A percentile compares a stretch with the other conserved stretches of the same genome.
Evolutionary conservation across 2,888 invertebrate genomes (phyloP).

Genomic region (Pemphredon lugubris): DNA sequence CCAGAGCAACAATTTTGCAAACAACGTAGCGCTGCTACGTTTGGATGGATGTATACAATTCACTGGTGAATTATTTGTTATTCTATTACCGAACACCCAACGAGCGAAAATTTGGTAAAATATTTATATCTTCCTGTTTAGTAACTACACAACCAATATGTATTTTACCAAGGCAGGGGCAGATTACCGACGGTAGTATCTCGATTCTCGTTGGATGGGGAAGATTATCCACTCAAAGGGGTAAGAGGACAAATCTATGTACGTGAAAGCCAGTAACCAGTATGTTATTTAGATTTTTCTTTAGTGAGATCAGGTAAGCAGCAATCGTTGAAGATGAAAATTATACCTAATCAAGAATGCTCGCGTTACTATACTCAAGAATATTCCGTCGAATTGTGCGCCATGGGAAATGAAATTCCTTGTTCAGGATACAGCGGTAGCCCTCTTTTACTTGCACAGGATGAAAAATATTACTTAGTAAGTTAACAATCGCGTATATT

Average conservation of each 20-base stretch:
- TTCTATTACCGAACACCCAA: background rate
- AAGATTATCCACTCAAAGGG: constrained; percentile 84
- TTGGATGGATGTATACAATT: constrained; percentile 87
- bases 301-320: constrained; percentile 80
- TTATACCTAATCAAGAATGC: constrained; percentile 86
- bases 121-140: constrained; percentile 76
- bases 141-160: constrained; percentile 91
- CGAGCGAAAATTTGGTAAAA: constrained; percentile 8
- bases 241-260: constrained; percentile 70
- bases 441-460: constrained; percentile 85
- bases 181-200: constrained; percentile 78
- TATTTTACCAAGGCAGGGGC: constrained; percentile 81
- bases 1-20: constrained; percentile 82
- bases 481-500: constrained; percentile 23
- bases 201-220: constrained; percentile 89
- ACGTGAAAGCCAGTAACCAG: background rate
- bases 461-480: constrained; percentile 86
- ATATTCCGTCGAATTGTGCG: constrained; percentile 86
- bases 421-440: constrained; percentile 92
- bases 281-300: background rate
- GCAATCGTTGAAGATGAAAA: constrained; percentile 85
- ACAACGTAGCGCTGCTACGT: constrained; percentile 89
- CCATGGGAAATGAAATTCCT: constrained; percentile 88
- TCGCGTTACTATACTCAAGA: constrained; percentile 84
- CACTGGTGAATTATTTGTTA: constrained; percentile 83